Evolutionary conservation across 2,113 vertebrate genomes (phyloP).

Genomic region (Oriolus oriolus): DNA sequence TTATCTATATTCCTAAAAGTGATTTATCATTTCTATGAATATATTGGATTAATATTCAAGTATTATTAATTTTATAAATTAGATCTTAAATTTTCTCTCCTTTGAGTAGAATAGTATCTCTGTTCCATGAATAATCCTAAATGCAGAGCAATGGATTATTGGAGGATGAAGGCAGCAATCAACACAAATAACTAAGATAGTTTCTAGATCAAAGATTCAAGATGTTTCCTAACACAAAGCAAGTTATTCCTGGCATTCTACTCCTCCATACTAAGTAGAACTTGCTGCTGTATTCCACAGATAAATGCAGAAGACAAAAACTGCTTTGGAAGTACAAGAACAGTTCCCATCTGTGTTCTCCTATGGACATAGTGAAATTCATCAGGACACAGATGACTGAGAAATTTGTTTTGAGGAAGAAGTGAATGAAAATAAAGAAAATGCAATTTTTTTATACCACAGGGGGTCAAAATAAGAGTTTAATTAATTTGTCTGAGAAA

Average conservation of each 20-base stretch:
- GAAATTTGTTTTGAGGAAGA: neutral
- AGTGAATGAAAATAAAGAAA: neutral
- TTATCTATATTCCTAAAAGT: neutral
- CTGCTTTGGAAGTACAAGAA: neutral
- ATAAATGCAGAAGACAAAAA: neutral
- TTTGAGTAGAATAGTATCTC: neutral
- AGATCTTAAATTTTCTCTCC: neutral
- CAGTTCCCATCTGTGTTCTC: neutral
- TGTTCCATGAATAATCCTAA: neutral
- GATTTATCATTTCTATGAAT: neutral
- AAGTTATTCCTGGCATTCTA: neutral
- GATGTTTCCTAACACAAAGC: neutral
- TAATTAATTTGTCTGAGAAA: neutral
- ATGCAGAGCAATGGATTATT: neutral
- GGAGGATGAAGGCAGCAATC: neutral
- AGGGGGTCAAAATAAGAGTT: neutral
- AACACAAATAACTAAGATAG: neutral
- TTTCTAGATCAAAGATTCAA: neutral
- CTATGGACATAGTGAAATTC: neutral
- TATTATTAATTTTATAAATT: neutral
- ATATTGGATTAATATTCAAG: neutral
- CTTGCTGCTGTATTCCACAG: neutral
- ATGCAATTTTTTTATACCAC: neutral
- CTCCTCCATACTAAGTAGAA: neutral
- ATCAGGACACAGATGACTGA: neutral